Evolutionary conservation across 2,888 invertebrate species (phyloP).

Genomic region (Cosmorhoe ocellata): DNA sequence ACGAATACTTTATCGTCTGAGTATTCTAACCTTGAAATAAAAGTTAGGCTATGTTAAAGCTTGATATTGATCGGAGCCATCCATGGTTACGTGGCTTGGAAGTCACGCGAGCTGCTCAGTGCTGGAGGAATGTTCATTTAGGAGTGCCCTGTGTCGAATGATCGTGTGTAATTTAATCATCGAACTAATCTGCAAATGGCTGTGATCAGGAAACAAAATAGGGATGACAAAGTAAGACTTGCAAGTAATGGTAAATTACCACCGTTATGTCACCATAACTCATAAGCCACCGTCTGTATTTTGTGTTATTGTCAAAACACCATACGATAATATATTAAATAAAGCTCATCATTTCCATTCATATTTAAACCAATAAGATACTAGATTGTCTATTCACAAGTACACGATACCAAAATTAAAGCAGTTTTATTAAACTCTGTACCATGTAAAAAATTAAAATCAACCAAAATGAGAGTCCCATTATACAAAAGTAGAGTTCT

Average conservation of each 20-base stretch:
- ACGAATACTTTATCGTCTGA: conserved; percentile 4
- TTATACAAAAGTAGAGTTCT: conserved; percentile 4
- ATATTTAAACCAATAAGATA: no score
- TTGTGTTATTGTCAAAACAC: no score
- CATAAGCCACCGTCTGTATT: no score
- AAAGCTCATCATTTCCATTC: no score
- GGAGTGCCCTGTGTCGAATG: conserved; percentile 46
- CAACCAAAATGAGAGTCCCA: conserved; percentile 4
- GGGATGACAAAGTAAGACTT: conserved; percentile 39
- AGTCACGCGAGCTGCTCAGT: conserved; percentile 66
- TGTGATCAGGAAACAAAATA: conserved; percentile 39
- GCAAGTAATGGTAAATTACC: neutral
- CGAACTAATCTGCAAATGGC: conserved; percentile 38
- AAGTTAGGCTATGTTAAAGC: conserved; percentile 47
- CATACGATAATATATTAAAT: no score
- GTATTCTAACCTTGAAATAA: conserved; percentile 50
- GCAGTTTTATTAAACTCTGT: neutral
- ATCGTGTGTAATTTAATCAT: conserved; percentile 25
- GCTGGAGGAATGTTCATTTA: conserved; percentile 48
- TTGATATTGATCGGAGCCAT: conserved; percentile 59
- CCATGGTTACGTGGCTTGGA: conserved; percentile 49
- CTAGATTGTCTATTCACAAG: no score
- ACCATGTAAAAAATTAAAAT: neutral
- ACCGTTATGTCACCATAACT: no score
- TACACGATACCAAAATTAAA: neutral